Evolutionary conservation across 2,797 vertebrate species (phyloP).

Genomic region (Myotis planiceps): DNA sequence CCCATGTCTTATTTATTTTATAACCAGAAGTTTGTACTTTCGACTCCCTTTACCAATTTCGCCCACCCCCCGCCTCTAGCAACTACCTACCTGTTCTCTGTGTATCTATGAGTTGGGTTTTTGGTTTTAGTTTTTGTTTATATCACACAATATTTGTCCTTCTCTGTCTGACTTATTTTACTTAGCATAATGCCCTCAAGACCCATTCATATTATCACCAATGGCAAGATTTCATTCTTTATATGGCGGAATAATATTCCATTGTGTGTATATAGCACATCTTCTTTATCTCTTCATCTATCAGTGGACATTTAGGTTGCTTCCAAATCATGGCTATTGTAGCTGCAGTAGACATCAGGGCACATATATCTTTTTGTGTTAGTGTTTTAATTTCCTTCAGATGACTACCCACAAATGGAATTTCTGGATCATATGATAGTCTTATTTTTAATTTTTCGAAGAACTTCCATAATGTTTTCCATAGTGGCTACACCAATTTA

Average conservation of each 20-base stretch:
- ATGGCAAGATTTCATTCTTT: background rate
- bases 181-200: background rate
- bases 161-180: background rate
- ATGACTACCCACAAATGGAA: background rate
- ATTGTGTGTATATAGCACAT: background rate
- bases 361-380: background rate
- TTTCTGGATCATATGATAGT: background rate
- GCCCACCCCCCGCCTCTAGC: background rate
- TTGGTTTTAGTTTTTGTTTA: background rate
- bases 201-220: background rate
- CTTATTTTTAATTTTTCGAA: background rate
- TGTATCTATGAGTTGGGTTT: background rate
- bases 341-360: background rate
- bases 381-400: background rate
- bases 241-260: background rate
- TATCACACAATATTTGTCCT: background rate
- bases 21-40: background rate
- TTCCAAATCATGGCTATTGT: background rate
- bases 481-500: background rate
- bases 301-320: background rate
- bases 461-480: background rate
- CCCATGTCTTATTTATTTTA: background rate
- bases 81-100: background rate
- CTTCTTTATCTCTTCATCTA: background rate
- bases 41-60: background rate